Evolutionary conservation across 2,797 vertebrate genomes (phyloP).

Genomic region (Eutrigla gurnardus): DNA sequence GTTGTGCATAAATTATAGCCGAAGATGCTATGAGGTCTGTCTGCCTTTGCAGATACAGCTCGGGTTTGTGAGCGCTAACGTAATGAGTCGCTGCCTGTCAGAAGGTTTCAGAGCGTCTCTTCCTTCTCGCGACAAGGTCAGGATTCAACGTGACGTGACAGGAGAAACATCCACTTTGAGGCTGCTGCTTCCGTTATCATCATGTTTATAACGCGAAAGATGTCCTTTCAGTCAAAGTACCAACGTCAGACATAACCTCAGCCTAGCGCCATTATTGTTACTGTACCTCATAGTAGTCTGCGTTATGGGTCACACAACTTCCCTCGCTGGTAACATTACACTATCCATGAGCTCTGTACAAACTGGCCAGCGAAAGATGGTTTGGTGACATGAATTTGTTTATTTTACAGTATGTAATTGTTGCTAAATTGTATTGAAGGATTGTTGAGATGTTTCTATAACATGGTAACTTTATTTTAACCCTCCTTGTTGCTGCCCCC

Average conservation of each 20-base stretch:
- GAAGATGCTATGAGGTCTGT: rapidly evolving
- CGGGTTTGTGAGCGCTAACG: not conserved
- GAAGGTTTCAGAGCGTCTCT: not conserved
- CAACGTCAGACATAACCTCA: rapidly evolving
- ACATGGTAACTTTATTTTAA: not conserved
- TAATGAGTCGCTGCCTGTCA: no score
- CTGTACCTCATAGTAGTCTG: not conserved
- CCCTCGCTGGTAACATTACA: not conserved
- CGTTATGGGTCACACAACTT: slow-evolving; percentile 11
- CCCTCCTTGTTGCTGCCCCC: not conserved
- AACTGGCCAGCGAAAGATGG: not conserved
- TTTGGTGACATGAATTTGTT: not conserved
- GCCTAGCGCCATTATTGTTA: no score
- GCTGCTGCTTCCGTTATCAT: not conserved
- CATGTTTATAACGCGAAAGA: rapidly evolving
- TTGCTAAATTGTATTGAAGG: not conserved
- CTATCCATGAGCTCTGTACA: not conserved
- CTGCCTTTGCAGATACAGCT: rapidly evolving
- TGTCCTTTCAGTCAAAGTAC: not conserved
- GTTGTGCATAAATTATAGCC: rapidly evolving
- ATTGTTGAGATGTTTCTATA: not conserved
- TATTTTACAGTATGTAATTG: not conserved
- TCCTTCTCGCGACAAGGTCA: slow-evolving; percentile 80
- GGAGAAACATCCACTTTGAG: not conserved
- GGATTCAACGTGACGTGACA: slow-evolving; percentile 56